Conservation (phyloP, 1,140 invertebrate species). For the Hypothenemus hampei region DNA sequence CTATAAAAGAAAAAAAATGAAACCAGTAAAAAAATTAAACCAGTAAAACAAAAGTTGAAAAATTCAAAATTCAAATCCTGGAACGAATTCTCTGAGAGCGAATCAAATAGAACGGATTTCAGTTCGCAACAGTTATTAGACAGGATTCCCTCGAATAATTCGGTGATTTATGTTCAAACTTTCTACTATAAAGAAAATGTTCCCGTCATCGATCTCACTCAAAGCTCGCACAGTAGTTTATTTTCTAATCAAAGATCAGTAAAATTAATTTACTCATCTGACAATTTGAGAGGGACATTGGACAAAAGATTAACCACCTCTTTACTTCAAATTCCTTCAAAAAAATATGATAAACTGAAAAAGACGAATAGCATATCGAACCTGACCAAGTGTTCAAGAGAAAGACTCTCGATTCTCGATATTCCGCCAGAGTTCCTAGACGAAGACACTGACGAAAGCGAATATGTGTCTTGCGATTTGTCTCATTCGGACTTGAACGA, state of each 20-base stretch:
- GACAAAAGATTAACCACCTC: conserved; percentile 5
- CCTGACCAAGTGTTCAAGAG: conserved; percentile 1
- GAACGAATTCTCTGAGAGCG: conserved; percentile 7
- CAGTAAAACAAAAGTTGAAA: conserved; percentile 7
- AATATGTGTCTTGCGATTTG: conserved; percentile 13
- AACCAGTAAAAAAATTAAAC: too few relatives aligned
- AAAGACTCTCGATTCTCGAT: conserved; percentile 14
- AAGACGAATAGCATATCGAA: not conserved
- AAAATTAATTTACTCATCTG: conserved; percentile 13
- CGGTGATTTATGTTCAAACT: conserved; percentile 15
- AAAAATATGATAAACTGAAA: not conserved
- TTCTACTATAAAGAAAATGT: conserved; percentile 4
- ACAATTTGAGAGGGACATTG: conserved; percentile 4
- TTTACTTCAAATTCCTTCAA: conserved; percentile 1
- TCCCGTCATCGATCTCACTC: conserved; percentile 10
- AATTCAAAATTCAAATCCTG: not conserved
- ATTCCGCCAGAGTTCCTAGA: conserved; percentile 18
- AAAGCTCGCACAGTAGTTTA: conserved; percentile 16
- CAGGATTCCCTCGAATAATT: conserved; percentile 9
- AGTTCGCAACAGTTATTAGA: not conserved
- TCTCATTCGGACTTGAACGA: conserved; percentile 17
- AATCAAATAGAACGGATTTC: conserved; percentile 14
- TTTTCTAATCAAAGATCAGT: conserved; percentile 6
- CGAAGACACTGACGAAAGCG: conserved; percentile 16
- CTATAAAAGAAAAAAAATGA: too few relatives aligned